Evolutionary conservation across 2,797 vertebrate genomes (phyloP).

Genomic region (Ara ararauna): DNA sequence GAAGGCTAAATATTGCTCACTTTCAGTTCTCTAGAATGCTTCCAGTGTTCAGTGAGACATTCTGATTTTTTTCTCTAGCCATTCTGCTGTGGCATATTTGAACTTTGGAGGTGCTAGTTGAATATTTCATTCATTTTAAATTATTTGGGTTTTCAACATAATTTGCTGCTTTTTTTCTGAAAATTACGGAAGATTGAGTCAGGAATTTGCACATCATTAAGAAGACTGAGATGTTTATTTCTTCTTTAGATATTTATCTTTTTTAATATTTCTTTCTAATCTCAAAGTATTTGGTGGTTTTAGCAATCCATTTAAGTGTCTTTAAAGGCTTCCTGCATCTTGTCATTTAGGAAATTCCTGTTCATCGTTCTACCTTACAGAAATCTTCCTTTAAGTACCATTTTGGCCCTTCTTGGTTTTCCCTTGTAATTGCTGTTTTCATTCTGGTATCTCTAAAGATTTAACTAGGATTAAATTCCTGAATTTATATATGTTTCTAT

Average conservation of each 20-base stretch:
- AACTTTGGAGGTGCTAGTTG: not conserved
- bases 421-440: not conserved
- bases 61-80: not conserved
- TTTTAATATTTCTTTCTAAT: not conserved
- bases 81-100: not conserved
- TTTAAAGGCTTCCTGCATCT: not conserved
- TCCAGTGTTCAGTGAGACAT: not conserved
- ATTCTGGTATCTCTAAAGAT: not conserved
- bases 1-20: not conserved
- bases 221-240: not conserved
- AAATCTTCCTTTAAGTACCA: not conserved
- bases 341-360: not conserved
- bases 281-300: not conserved
- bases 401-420: not conserved
- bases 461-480: not conserved
- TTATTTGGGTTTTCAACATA: accelerated
- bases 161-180: not conserved
- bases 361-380: not conserved
- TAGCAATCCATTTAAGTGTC: not conserved
- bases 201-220: not conserved
- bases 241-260: not conserved
- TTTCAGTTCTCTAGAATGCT: not conserved
- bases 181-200: not conserved
- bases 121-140: not conserved
- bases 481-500: not conserved